These are phyloP conservation scores for Cinclus mexicanus DNA, from an alignment of 2,113 vertebrate species.

Conservation along the genomic window DNA sequence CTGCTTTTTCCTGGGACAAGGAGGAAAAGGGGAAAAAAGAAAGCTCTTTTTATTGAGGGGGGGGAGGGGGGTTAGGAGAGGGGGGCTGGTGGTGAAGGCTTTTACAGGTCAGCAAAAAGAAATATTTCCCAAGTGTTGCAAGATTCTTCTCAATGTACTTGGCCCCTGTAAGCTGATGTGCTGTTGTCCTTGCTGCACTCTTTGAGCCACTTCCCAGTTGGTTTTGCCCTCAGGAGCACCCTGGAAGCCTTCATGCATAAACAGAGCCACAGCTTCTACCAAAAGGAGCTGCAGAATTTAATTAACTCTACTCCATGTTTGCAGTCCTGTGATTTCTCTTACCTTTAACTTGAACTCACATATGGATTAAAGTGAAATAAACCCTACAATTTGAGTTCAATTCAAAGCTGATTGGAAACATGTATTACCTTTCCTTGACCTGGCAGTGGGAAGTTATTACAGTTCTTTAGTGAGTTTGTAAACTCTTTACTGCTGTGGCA, in stretches of 20 bases:
- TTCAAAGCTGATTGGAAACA: conserved; percentile 82
- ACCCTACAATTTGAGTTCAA: conserved; percentile 71
- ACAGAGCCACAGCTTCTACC: conserved; percentile 1
- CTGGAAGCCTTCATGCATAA: neutral
- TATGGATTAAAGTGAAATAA: conserved; percentile 78
- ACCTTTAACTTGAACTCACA: conserved; percentile 73
- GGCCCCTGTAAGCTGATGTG: too few relatives aligned
- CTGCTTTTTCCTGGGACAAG: neutral
- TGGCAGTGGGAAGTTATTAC: conserved; percentile 75
- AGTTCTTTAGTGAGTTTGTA: conserved; percentile 78
- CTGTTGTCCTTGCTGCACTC: neutral
- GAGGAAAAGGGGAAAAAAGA: neutral
- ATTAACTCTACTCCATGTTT: conserved; percentile 48
- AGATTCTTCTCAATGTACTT: neutral
- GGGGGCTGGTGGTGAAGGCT: too few relatives aligned
- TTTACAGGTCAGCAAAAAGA: neutral
- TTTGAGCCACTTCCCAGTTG: neutral
- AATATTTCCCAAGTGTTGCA: neutral
- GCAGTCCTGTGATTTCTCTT: conserved; percentile 68
- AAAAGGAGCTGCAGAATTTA: conserved; percentile 48
- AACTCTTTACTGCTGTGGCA: conserved; percentile 74
- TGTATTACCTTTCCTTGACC: conserved; percentile 74
- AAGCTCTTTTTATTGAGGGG: neutral
- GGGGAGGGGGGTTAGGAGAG: too few relatives aligned
- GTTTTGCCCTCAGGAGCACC: neutral